These are phyloP conservation scores for Onychostoma macrolepis DNA, from an alignment of 2,113 vertebrate species.

Conservation along the genomic window DNA sequence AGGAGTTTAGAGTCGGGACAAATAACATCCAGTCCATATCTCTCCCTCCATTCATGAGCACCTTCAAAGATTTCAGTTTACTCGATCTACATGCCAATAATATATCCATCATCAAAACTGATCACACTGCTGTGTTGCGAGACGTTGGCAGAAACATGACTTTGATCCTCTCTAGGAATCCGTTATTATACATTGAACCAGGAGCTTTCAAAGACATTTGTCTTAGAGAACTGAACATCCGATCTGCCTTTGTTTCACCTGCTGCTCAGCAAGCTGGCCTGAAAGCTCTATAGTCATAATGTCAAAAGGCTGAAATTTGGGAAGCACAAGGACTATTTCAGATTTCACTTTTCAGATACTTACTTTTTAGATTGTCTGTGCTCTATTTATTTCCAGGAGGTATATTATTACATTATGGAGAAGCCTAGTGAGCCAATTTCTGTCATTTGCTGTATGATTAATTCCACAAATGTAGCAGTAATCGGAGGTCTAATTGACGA, in stretches of 20 bases:
- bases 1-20: constrained; percentile 41
- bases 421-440: not conserved
- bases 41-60: constrained; percentile 44
- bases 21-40: constrained; percentile 39
- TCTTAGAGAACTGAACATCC: constrained; percentile 69
- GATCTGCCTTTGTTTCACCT: constrained; percentile 68
- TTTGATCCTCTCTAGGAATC: constrained; percentile 74
- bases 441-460: constrained; percentile 68
- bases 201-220: constrained; percentile 68
- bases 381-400: constrained; percentile 67
- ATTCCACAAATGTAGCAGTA: constrained; percentile 71
- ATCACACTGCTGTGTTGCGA: constrained; percentile 55
- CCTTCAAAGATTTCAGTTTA: constrained; percentile 38
- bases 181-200: constrained; percentile 69
- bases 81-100: constrained; percentile 36
- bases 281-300: constrained; percentile 69
- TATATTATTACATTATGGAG: not conserved
- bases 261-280: constrained; percentile 63
- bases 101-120: not conserved
- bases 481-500: accelerated
- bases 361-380: constrained; percentile 71
- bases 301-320: constrained; percentile 69
- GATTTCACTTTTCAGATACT: accelerated
- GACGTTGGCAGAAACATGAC: constrained; percentile 67
- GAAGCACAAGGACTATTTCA: constrained; percentile 63